Conservation (phyloP, 2,888 invertebrate genomes). For the Eueremaeus valkanovi region DNA sequence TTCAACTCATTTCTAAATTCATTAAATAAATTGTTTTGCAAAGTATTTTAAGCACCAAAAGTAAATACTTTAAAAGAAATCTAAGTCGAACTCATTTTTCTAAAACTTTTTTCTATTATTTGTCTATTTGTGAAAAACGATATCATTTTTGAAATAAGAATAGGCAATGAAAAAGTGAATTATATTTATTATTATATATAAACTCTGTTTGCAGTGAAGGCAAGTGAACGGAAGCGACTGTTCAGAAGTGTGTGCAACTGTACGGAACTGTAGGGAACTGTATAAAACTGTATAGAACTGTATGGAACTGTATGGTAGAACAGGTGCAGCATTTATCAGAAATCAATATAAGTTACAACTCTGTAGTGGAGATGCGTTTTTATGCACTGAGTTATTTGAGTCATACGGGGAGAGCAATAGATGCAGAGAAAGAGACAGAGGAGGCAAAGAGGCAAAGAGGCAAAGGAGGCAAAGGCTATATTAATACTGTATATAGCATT, state of each 20-base stretch:
- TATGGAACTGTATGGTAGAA: neutral
- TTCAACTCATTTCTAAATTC: constrained; percentile 19
- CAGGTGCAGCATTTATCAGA: neutral
- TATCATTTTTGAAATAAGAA: constrained; percentile 13
- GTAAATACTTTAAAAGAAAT: constrained; percentile 12
- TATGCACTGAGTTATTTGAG: constrained; percentile 26
- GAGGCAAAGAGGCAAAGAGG: neutral
- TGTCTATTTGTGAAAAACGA: constrained; percentile 18
- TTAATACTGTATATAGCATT: constrained; percentile 26
- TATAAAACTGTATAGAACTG: too few relatives aligned
- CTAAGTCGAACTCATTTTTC: neutral
- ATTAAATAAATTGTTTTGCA: constrained; percentile 21
- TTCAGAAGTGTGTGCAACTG: too few relatives aligned
- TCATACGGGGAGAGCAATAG: too few relatives aligned
- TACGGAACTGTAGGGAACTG: too few relatives aligned
- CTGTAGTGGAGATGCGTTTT: neutral
- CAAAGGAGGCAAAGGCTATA: constrained; percentile 17
- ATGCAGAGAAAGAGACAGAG: too few relatives aligned
- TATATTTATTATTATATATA: constrained; percentile 5
- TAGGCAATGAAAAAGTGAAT: constrained; percentile 29
- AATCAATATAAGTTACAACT: neutral
- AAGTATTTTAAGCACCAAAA: neutral
- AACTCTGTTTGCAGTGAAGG: too few relatives aligned
- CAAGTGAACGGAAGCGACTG: too few relatives aligned
- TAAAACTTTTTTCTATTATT: neutral